Percentiles rank a stretch among this genome's conserved stretches.
Conservation (phyloP, 30 jellyfish, hydroid and myxozoan genomes). For the Morbakka virulenta region DNA sequence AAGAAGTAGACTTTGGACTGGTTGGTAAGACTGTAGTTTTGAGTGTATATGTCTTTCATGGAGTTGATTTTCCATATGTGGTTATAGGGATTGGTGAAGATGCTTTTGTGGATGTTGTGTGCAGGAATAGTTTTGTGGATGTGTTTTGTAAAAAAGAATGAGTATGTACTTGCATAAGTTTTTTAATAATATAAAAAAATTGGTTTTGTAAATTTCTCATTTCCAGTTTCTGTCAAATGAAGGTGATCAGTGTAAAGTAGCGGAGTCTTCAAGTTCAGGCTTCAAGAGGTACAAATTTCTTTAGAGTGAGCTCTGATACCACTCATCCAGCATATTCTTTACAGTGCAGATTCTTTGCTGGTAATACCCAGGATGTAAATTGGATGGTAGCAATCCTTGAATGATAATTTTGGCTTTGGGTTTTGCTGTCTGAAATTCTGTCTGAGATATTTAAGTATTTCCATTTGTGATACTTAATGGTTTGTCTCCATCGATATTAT, state of each 20-base stretch:
- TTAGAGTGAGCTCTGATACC: slow-evolving; percentile 70
- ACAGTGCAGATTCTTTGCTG: slow-evolving; percentile 69
- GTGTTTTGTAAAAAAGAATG: too few species aligned
- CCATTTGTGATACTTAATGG: slow-evolving; percentile 88
- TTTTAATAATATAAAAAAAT: slow-evolving; percentile 56
- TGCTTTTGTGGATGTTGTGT: too few species aligned
- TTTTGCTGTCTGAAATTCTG: slow-evolving; percentile 82
- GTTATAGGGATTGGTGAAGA: too few species aligned
- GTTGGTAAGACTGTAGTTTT: too few species aligned
- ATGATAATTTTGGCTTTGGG: slow-evolving; percentile 89
- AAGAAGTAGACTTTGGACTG: too few species aligned
- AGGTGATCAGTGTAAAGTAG: slow-evolving; percentile 59
- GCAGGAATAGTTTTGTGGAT: too few species aligned
- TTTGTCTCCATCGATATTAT: slow-evolving; percentile 74
- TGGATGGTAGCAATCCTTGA: slow-evolving; percentile 90
- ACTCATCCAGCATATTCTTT: slow-evolving; percentile 67
- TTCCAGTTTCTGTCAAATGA: slow-evolving; percentile 83
- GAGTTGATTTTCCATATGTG: too few species aligned
- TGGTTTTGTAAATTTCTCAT: slow-evolving; percentile 75
- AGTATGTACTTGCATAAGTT: slow-evolving; percentile 77
- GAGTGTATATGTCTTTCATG: too few species aligned
- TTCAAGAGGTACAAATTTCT: slow-evolving; percentile 78
- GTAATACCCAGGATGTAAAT: slow-evolving; percentile 51
- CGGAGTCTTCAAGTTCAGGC: slow-evolving; percentile 81
- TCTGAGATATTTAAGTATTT: slow-evolving; percentile 70